A percentile compares a stretch with the other conserved stretches of the same genome.
These are phyloP conservation scores for Caenorhabditis wallacei DNA, from an alignment of 2,888 invertebrate genomes.

Conservation along the genomic window DNA sequence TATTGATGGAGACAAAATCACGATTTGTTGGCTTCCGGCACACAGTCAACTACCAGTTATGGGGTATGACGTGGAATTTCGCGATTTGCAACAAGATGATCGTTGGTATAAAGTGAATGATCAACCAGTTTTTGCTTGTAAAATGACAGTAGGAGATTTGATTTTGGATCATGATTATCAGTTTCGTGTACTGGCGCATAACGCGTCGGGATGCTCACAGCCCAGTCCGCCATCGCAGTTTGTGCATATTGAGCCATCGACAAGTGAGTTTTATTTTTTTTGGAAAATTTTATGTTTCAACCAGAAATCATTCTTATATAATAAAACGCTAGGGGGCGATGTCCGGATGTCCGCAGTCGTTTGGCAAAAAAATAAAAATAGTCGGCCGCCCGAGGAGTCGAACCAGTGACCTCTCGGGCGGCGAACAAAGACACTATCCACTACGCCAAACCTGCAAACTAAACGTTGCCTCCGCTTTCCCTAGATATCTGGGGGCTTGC, in stretches of 20 bases:
- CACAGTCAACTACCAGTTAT: slow-evolving; percentile 81
- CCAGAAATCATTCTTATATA: too few species aligned
- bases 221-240: slow-evolving; percentile 81
- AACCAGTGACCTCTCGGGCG: too few species aligned
- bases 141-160: slow-evolving; percentile 83
- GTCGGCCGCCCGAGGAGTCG: too few species aligned
- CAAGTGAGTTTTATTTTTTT: slow-evolving; percentile 25
- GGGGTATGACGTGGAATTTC: slow-evolving; percentile 83
- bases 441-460: too few species aligned
- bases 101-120: slow-evolving; percentile 83
- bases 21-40: slow-evolving; percentile 83
- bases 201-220: slow-evolving; percentile 80
- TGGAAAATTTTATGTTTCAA: too few species aligned
- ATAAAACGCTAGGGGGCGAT: too few species aligned
- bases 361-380: too few species aligned
- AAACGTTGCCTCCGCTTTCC: too few species aligned
- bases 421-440: too few species aligned
- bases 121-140: slow-evolving; percentile 81
- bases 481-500: too few species aligned
- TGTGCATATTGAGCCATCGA: slow-evolving; percentile 76
- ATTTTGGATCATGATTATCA: slow-evolving; percentile 81
- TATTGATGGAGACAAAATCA: slow-evolving; percentile 78
- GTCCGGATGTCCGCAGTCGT: too few species aligned
- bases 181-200: slow-evolving; percentile 83
- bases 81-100: slow-evolving; percentile 81